phyloP scores from a whole-genome alignment of 2,888 invertebrate genomes.

The Ormyrus rosae region DNA sequence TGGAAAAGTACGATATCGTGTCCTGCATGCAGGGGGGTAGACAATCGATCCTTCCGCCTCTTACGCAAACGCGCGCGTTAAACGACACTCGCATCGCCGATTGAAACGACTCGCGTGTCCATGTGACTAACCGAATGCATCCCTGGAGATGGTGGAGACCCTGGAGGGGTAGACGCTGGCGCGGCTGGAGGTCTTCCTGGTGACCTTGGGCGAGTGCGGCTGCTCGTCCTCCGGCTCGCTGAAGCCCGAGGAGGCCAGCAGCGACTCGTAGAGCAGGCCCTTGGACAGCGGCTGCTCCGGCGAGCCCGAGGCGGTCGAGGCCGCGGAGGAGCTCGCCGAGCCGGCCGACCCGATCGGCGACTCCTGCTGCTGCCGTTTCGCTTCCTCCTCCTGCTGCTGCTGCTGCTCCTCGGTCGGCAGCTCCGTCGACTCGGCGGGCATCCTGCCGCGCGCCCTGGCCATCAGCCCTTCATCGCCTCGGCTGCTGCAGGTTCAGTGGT shows the following conservation, averaged over 20 bases:
- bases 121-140: conserved; percentile 70
- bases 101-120: neutral
- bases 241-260: neutral
- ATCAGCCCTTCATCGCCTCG: neutral
- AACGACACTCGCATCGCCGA: neutral
- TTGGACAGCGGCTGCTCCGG: neutral
- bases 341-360: too few relatives aligned
- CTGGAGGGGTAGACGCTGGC: conserved; percentile 68
- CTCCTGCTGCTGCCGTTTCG: neutral
- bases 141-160: conserved; percentile 65
- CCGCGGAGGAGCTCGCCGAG: too few relatives aligned
- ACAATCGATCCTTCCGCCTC: neutral
- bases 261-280: neutral
- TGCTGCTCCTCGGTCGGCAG: conserved; percentile 5
- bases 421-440: neutral
- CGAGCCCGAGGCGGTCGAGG: too few relatives aligned
- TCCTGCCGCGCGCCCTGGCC: neutral
- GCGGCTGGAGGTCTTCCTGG: conserved; percentile 62
- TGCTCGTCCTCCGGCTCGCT: conserved; percentile 49
- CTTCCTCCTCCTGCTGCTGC: neutral
- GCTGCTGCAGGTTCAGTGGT: neutral
- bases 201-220: conserved; percentile 62
- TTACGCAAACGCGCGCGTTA: neutral
- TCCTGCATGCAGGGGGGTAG: neutral
- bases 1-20: neutral